phyloP scores from a whole-genome alignment of 1,140 invertebrate species.

The Caenorhabditis brenneri region DNA sequence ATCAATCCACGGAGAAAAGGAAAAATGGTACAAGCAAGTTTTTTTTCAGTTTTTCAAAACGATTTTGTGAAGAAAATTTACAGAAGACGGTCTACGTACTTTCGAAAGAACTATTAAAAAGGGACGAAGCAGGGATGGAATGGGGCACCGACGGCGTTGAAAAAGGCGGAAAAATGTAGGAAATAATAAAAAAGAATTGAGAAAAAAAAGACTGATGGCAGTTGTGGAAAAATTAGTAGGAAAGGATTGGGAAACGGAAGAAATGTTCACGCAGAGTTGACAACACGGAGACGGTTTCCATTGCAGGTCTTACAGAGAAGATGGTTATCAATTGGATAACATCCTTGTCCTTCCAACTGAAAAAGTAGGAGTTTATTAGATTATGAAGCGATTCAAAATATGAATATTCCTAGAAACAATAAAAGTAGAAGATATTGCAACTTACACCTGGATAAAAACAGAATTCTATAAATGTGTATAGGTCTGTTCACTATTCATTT shows the following conservation, averaged over 20 bases:
- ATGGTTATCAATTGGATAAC: slow-evolving; percentile 94
- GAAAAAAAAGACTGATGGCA: slow-evolving; percentile 2
- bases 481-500: no score
- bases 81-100: slow-evolving; percentile 31
- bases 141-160: slow-evolving; percentile 35
- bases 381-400: no score
- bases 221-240: not conserved
- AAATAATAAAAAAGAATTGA: no score
- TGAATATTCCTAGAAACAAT: no score
- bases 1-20: slow-evolving; percentile 38
- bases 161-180: slow-evolving; percentile 17
- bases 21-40: not conserved
- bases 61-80: not conserved
- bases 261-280: not conserved
- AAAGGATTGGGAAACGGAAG: not conserved
- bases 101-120: not conserved
- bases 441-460: no score
- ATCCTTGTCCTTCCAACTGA: slow-evolving; percentile 89
- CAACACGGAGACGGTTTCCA: slow-evolving; percentile 57
- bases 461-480: no score
- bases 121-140: slow-evolving; percentile 33
- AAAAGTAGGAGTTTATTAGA: no score
- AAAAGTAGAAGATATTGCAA: no score
- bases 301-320: slow-evolving; percentile 96
- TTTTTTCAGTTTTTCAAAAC: not conserved